These are phyloP conservation scores for Sebastes reedi DNA, from an alignment of 2,797 vertebrate species.

Conservation along the genomic window DNA sequence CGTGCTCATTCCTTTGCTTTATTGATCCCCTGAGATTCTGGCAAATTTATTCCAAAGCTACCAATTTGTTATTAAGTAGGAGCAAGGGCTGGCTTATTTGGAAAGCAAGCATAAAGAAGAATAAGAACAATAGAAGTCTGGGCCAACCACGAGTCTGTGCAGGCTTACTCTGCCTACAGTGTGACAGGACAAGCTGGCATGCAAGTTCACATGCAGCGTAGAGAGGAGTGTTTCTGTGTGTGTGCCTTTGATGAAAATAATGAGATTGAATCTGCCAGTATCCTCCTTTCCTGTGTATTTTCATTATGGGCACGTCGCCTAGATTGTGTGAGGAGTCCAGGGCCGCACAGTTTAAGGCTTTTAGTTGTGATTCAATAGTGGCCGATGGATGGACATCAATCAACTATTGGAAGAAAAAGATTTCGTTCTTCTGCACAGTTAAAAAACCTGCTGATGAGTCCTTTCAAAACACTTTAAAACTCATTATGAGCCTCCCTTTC, in stretches of 20 bases:
- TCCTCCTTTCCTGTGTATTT: constrained; percentile 36
- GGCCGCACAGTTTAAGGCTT: constrained; percentile 48
- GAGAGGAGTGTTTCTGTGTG: constrained; percentile 31
- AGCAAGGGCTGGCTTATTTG: constrained; percentile 37
- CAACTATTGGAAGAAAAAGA: constrained; percentile 16
- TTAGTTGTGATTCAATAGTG: constrained; percentile 57
- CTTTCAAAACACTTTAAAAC: constrained; percentile 48
- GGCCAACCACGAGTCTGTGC: constrained; percentile 8
- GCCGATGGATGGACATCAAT: constrained; percentile 59
- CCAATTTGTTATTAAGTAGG: constrained; percentile 39
- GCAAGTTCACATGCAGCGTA: constrained; percentile 20
- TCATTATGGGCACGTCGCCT: constrained; percentile 46
- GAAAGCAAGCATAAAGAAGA: constrained; percentile 21
- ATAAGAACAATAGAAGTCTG: constrained; percentile 30
- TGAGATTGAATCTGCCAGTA: constrained; percentile 56
- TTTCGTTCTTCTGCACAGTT: constrained; percentile 32
- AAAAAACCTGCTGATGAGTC: constrained; percentile 51
- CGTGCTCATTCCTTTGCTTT: constrained; percentile 42
- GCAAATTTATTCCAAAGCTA: constrained; percentile 41
- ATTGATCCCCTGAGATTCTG: constrained; percentile 46
- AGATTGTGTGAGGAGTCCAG: constrained; percentile 33
- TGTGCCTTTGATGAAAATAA: constrained; percentile 66
- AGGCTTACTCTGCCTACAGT: constrained; percentile 22
- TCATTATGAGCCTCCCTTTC: constrained; percentile 43
- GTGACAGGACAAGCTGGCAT: constrained; percentile 47